phyloP scores from a whole-genome alignment of 92 coral and sea anemone species.

The Virgularia gustaviana region DNA sequence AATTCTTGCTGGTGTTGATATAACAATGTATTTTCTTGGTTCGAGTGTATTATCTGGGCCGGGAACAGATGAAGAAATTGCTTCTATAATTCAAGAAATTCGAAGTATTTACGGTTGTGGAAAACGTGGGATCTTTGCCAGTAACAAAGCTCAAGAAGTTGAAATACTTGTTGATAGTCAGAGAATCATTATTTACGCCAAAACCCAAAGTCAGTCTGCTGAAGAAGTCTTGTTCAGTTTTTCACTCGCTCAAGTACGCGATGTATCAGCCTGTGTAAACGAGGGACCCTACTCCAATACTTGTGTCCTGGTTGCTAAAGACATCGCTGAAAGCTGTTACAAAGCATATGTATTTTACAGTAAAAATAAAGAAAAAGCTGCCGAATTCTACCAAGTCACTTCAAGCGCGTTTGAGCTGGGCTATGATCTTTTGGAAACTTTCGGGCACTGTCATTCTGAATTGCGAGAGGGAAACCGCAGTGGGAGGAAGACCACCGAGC shows the following conservation, averaged over 20 bases:
- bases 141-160: constrained; percentile 27
- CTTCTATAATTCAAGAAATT: constrained; percentile 9
- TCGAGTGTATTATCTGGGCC: too few species aligned
- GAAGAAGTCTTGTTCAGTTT: constrained; percentile 6
- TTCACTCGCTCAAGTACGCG: constrained; percentile 10
- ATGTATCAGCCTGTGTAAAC: constrained; percentile 9
- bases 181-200: constrained; percentile 8
- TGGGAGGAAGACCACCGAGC: too few species aligned
- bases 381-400: constrained; percentile 28
- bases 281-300: constrained; percentile 21
- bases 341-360: constrained; percentile 31
- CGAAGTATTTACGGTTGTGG: constrained; percentile 24
- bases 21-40: neutral
- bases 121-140: constrained; percentile 2
- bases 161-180: constrained; percentile 6
- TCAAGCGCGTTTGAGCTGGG: constrained; percentile 40
- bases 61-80: constrained; percentile 31
- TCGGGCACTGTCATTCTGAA: too few species aligned
- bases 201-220: neutral
- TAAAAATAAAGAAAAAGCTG: constrained; percentile 24
- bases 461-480: too few species aligned
- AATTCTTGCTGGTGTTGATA: neutral
- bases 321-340: neutral
- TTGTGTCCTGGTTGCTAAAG: constrained; percentile 24
- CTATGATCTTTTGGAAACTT: constrained; percentile 11